Conservation (phyloP, 1,140 invertebrate species). For the Hycleus phaleratus region DNA sequence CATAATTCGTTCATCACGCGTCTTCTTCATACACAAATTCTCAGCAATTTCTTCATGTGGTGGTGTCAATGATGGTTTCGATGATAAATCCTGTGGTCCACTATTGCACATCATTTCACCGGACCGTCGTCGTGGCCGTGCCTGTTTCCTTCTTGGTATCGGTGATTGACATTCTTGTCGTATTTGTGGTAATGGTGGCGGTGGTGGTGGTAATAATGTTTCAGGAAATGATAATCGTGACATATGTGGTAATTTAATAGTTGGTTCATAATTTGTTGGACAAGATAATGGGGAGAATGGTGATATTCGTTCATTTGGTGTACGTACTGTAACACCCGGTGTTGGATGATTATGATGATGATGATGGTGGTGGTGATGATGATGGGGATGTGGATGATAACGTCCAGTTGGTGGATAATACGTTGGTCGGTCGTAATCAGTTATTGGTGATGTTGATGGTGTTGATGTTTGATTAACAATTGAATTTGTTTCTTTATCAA, state of each 20-base stretch:
- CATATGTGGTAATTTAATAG: constrained; percentile 45
- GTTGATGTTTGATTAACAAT: constrained; percentile 44
- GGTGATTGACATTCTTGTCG: constrained; percentile 54
- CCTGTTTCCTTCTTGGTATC: constrained; percentile 69
- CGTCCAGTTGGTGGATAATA: constrained; percentile 18
- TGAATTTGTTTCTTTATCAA: constrained; percentile 45
- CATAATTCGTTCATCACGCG: constrained; percentile 22
- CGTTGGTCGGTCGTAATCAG: constrained; percentile 43
- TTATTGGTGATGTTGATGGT: constrained; percentile 48
- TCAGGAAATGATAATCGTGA: constrained; percentile 46
- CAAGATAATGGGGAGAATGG: constrained; percentile 26
- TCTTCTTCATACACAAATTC: constrained; percentile 46
- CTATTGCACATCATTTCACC: constrained; percentile 53
- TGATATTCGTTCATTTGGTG: constrained; percentile 15
- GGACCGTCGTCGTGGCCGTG: constrained; percentile 68
- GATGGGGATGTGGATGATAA: constrained; percentile 30
- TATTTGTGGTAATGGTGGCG: background rate
- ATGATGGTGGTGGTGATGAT: constrained; percentile 51
- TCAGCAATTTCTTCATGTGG: constrained; percentile 37
- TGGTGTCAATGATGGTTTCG: constrained; percentile 26
- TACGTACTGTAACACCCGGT: constrained; percentile 26
- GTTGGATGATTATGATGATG: constrained; percentile 31
- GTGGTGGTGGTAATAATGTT: constrained; percentile 24
- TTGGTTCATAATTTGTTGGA: constrained; percentile 24
- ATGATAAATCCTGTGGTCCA: background rate